These are phyloP conservation scores for Synanthedon formicaeformis DNA, from an alignment of 2,888 invertebrate genomes.

Conservation along the genomic window DNA sequence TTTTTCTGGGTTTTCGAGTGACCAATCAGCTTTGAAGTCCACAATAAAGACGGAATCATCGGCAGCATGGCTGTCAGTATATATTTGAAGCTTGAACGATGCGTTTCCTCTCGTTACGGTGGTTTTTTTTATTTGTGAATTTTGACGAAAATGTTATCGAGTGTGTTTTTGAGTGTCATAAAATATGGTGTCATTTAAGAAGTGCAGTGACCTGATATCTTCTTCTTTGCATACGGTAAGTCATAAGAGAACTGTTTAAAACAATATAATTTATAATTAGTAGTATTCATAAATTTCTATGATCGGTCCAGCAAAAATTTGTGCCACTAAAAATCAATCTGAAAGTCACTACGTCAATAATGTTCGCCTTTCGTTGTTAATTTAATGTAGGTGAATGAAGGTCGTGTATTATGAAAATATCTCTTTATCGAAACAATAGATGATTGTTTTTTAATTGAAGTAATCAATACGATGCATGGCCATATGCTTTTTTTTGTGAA, in stretches of 20 bases:
- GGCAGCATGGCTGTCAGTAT: constrained; percentile 97
- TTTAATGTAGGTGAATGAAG: background rate
- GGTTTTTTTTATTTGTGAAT: constrained; percentile 69
- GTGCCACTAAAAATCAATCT: constrained; percentile 39
- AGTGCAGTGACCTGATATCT: constrained; percentile 64
- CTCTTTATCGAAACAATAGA: background rate
- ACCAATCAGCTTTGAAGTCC: constrained; percentile 76
- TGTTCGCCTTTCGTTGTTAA: constrained; percentile 32
- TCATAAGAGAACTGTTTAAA: constrained; percentile 6
- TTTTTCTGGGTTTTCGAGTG: constrained; percentile 39
- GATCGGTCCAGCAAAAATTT: constrained; percentile 16
- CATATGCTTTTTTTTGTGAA: constrained; percentile 61
- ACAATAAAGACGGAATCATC: constrained; percentile 87
- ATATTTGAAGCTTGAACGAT: constrained; percentile 91
- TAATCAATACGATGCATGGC: constrained; percentile 42
- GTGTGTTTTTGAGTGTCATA: constrained; percentile 62
- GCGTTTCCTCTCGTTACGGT: constrained; percentile 84
- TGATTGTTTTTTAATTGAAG: constrained; percentile 23
- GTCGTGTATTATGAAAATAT: background rate
- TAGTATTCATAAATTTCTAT: background rate
- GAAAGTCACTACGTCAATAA: constrained; percentile 30
- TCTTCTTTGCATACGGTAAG: constrained; percentile 46
- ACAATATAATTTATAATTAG: constrained; percentile 1
- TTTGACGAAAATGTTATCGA: constrained; percentile 66
- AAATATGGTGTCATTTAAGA: constrained; percentile 68